phyloP scores from a whole-genome alignment of 2,888 invertebrate species.

The Patella ulyssiponensis region DNA sequence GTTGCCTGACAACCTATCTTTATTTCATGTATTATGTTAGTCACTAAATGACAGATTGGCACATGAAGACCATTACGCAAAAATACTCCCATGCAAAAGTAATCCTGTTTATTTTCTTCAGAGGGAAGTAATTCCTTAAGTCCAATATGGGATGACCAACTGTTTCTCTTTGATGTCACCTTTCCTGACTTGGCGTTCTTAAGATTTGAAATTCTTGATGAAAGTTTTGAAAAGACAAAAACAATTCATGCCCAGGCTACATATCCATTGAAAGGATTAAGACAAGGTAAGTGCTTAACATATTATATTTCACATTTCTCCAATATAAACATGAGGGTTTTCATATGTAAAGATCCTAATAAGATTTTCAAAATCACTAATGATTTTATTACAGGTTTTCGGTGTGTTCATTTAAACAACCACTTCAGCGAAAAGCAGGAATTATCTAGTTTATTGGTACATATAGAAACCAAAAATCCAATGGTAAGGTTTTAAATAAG shows the following conservation, averaged over 20 bases:
- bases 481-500: conserved; percentile 51
- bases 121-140: conserved; percentile 80
- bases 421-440: conserved; percentile 93
- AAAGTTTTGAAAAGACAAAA: conserved; percentile 96
- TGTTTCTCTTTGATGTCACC: conserved; percentile 75
- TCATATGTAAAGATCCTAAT: neutral
- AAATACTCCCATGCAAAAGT: too few relatives aligned
- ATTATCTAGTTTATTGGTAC: conserved; percentile 88
- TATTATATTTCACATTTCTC: too few relatives aligned
- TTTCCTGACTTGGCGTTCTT: conserved; percentile 76
- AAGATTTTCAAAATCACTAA: neutral
- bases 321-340: neutral
- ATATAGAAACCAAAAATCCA: conserved; percentile 79
- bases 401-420: conserved; percentile 92
- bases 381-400: conserved; percentile 78
- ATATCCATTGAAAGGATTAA: conserved; percentile 80
- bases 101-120: conserved; percentile 12
- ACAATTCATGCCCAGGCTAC: conserved; percentile 97
- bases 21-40: too few relatives aligned
- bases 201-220: conserved; percentile 78
- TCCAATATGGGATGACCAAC: conserved; percentile 76
- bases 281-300: conserved; percentile 51
- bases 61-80: too few relatives aligned
- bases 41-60: too few relatives aligned
- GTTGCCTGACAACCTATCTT: too few relatives aligned